These are phyloP conservation scores for Lepidonotus clava DNA, from an alignment of 2,888 invertebrate species.

Conservation along the genomic window DNA sequence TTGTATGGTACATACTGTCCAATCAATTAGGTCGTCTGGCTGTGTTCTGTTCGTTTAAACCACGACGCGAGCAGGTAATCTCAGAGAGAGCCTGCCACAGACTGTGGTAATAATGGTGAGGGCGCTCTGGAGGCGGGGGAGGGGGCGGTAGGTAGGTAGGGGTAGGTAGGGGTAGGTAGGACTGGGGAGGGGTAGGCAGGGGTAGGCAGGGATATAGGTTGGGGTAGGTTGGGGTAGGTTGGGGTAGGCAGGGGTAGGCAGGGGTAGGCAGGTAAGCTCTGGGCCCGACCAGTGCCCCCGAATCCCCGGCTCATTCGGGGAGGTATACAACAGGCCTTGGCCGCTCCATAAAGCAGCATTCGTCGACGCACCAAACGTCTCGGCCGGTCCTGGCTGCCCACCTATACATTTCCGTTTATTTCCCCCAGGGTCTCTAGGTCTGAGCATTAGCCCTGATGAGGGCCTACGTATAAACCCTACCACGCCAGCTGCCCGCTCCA, in stretches of 20 bases:
- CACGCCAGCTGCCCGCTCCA: too few species aligned
- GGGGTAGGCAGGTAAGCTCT: background rate
- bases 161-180: background rate
- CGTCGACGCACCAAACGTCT: background rate
- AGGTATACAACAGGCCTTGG: background rate
- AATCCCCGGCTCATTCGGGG: background rate
- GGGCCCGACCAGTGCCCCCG: background rate
- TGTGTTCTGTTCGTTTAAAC: slow-evolving; percentile 9
- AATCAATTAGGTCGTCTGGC: background rate
- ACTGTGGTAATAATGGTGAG: background rate
- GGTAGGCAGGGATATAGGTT: background rate
- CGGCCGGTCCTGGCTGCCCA: background rate
- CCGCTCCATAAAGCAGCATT: slow-evolving; percentile 7
- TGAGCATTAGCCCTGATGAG: too few species aligned
- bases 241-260: background rate
- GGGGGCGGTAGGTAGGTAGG: background rate
- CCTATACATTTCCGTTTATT: slow-evolving; percentile 3
- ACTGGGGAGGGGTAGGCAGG: background rate
- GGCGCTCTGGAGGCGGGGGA: background rate
- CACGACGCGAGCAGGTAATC: background rate
- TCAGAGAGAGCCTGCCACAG: background rate
- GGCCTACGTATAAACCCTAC: too few species aligned
- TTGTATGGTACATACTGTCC: background rate
- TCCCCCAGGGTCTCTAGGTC: background rate
- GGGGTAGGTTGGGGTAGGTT: background rate